These are phyloP conservation scores for Alethe castanea DNA, from an alignment of 2,113 vertebrate genomes.

Conservation along the genomic window DNA sequence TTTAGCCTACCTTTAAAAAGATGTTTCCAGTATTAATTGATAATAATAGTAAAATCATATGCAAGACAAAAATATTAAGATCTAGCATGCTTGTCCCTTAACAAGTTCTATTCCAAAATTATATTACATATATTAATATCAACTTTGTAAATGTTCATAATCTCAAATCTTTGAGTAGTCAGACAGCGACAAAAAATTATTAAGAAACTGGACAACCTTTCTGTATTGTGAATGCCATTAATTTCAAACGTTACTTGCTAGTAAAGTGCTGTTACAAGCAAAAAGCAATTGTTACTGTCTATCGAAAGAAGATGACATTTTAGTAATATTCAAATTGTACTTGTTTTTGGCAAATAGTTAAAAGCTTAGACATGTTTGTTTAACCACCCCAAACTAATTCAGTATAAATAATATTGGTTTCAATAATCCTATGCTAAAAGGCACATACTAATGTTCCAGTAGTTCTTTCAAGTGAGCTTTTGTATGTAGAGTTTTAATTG, in stretches of 20 bases:
- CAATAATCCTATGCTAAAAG: constrained; percentile 71
- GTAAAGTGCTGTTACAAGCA: constrained; percentile 65
- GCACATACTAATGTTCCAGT: constrained; percentile 76
- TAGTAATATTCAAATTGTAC: constrained; percentile 45
- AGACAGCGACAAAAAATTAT: constrained; percentile 25
- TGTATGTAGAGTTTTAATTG: constrained; percentile 69
- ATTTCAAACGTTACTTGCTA: constrained; percentile 35
- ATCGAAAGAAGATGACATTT: constrained; percentile 28
- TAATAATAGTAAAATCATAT: constrained; percentile 61
- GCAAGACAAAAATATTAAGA: constrained; percentile 61
- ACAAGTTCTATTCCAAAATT: constrained; percentile 60
- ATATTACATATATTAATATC: constrained; percentile 57
- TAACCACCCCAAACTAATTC: constrained; percentile 50
- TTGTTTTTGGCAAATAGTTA: constrained; percentile 71
- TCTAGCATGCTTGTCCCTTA: constrained; percentile 50
- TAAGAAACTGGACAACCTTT: constrained; percentile 19
- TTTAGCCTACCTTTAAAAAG: constrained; percentile 61
- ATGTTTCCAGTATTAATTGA: constrained; percentile 30
- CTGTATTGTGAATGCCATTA: constrained; percentile 17
- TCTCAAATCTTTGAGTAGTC: constrained; percentile 40
- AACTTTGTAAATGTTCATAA: constrained; percentile 49
- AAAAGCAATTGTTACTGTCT: constrained; percentile 50
- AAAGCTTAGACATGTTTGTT: constrained; percentile 44
- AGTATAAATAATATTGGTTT: constrained; percentile 68
- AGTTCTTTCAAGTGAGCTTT: constrained; percentile 72